These are phyloP conservation scores for Catharus fuscescens DNA, from an alignment of 2,113 vertebrate species.

Conservation along the genomic window DNA sequence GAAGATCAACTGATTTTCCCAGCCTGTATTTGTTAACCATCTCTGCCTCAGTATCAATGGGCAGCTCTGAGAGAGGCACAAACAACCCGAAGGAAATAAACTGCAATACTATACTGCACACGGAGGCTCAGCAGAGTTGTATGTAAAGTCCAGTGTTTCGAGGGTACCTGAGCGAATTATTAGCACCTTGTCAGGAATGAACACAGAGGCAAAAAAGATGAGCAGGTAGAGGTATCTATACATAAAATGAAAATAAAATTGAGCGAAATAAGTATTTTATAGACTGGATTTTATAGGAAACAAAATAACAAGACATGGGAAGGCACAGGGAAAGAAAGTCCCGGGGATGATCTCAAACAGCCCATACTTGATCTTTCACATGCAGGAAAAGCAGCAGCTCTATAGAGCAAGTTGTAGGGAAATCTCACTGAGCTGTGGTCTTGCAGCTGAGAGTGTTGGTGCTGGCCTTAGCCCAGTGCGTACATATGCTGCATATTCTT, in stretches of 20 bases:
- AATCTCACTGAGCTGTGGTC: background rate
- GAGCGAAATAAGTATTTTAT: background rate
- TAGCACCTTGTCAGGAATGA: background rate
- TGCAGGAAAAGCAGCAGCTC: background rate
- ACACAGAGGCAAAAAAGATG: background rate
- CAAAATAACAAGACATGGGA: background rate
- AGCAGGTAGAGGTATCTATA: background rate
- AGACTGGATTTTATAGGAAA: background rate
- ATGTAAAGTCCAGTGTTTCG: background rate
- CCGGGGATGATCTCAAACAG: background rate
- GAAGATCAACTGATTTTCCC: constrained; percentile 75
- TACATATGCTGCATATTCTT: background rate
- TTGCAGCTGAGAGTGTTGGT: background rate
- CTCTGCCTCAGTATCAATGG: constrained; percentile 54
- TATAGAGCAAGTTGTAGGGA: background rate
- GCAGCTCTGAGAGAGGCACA: background rate
- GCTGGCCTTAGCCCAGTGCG: background rate
- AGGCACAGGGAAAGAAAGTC: background rate
- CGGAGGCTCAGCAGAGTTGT: background rate
- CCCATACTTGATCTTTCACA: background rate
- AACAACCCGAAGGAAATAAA: background rate
- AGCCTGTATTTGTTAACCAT: constrained; percentile 69
- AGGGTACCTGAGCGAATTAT: background rate
- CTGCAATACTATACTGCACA: background rate
- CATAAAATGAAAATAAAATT: background rate